Percentiles rank a stretch among this genome's conserved stretches.
These are phyloP conservation scores for Procambarus clarkii DNA, from an alignment of 1,140 invertebrate genomes.

Conservation along the genomic window DNA sequence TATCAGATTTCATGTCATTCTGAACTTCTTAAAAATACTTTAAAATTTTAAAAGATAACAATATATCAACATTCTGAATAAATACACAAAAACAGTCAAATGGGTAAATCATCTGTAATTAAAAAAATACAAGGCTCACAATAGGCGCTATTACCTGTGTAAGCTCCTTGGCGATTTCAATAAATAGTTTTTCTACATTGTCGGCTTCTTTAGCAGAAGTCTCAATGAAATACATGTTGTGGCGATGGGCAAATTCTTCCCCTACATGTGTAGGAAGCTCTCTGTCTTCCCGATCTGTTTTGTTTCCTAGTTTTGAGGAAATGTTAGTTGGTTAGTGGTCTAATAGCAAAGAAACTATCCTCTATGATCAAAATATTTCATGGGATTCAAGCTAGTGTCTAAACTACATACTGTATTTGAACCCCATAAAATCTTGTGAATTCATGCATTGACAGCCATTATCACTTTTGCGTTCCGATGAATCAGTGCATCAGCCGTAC, in stretches of 20 bases:
- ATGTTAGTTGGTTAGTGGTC: slow-evolving; percentile 47
- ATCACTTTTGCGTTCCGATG: too few species aligned
- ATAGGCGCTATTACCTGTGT: slow-evolving; percentile 82
- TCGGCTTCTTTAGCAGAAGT: slow-evolving; percentile 98
- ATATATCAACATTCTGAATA: too few species aligned
- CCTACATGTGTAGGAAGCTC: slow-evolving; percentile 96
- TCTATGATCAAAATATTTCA: not conserved
- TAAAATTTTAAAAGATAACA: too few species aligned
- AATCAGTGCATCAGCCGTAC: too few species aligned
- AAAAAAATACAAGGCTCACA: not conserved
- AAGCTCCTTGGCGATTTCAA: slow-evolving; percentile 94
- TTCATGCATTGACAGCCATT: too few species aligned
- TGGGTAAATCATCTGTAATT: not conserved
- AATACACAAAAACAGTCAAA: not conserved
- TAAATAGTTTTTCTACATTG: slow-evolving; percentile 97
- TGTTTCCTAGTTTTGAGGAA: slow-evolving; percentile 84
- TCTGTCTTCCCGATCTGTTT: slow-evolving; percentile 95
- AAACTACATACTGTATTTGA: too few species aligned
- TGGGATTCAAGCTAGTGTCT: not conserved
- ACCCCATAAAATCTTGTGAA: too few species aligned
- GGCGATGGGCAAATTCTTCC: slow-evolving; percentile 95
- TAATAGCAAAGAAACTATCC: not conserved
- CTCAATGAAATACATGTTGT: slow-evolving; percentile 98
- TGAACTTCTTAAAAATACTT: too few species aligned
- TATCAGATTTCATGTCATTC: too few species aligned